These are phyloP conservation scores for Poecilia wingei DNA, from an alignment of 2,797 vertebrate species.

Conservation along the genomic window DNA sequence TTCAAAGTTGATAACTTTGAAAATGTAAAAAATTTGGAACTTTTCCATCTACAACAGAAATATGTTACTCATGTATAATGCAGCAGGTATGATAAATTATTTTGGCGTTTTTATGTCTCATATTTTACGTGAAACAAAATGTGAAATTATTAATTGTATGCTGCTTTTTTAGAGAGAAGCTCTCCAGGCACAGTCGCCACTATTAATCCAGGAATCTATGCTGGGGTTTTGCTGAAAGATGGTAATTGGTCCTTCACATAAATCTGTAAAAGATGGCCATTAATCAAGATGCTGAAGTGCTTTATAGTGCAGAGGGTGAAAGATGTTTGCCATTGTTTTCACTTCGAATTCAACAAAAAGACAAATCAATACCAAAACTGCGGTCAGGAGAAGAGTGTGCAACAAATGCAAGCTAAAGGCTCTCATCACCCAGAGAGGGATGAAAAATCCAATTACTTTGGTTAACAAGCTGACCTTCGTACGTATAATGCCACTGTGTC, in stretches of 20 bases:
- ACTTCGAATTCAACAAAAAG: constrained; percentile 64
- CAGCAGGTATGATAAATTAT: constrained; percentile 3
- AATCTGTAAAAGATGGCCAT: constrained; percentile 22
- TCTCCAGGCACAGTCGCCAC: not conserved
- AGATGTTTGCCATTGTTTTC: constrained; percentile 48
- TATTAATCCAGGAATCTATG: not conserved
- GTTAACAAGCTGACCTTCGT: constrained; percentile 87
- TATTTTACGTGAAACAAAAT: constrained; percentile 11
- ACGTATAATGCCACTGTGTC: constrained; percentile 82
- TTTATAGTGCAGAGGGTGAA: constrained; percentile 30
- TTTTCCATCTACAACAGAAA: constrained; percentile 19
- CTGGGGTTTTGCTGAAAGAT: constrained; percentile 7
- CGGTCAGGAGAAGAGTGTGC: constrained; percentile 53
- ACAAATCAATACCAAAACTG: constrained; percentile 73
- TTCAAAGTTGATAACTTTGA: constrained; percentile 42
- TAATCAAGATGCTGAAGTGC: constrained; percentile 33
- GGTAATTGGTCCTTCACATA: constrained; percentile 15
- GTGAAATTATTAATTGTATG: not conserved
- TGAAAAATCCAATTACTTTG: constrained; percentile 90
- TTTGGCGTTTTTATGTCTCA: not conserved
- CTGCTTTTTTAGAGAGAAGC: not conserved
- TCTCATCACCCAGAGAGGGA: constrained; percentile 78
- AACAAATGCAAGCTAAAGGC: constrained; percentile 58
- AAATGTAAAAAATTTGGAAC: constrained; percentile 21
- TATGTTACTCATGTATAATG: constrained; percentile 10